These are phyloP conservation scores for Electrophaes corylata DNA, from an alignment of 2,888 invertebrate species.

Conservation along the genomic window DNA sequence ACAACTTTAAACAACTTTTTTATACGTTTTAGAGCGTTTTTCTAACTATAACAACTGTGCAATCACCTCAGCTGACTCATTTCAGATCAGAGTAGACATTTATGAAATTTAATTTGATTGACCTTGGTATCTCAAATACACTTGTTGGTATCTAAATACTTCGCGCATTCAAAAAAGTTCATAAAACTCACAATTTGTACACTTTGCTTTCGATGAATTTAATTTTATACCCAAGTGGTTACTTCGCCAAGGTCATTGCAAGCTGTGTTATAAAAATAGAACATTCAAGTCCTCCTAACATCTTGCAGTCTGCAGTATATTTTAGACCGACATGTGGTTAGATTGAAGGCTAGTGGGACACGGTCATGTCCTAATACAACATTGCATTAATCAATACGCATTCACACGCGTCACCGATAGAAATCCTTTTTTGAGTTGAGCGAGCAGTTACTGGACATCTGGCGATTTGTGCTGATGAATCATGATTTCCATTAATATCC, in stretches of 20 bases:
- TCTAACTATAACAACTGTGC: constrained; percentile 30
- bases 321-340: constrained; percentile 25
- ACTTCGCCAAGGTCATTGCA: not conserved
- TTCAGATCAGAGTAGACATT: constrained; percentile 40
- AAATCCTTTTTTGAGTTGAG: constrained; percentile 10
- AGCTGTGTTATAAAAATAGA: not conserved
- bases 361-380: constrained; percentile 26
- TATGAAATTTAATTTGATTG: constrained; percentile 56
- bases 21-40: constrained; percentile 30
- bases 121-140: constrained; percentile 47
- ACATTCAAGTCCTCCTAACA: constrained; percentile 5
- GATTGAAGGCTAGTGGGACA: constrained; percentile 19
- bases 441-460: constrained; percentile 18
- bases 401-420: constrained; percentile 24
- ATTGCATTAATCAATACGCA: constrained; percentile 19
- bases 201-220: not conserved
- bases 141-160: not conserved
- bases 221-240: not conserved
- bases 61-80: constrained; percentile 48
- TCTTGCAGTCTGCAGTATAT: constrained; percentile 6
- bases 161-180: not conserved
- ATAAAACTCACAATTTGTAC: too few relatives aligned
- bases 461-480: constrained; percentile 19
- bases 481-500: constrained; percentile 3
- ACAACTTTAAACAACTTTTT: constrained; percentile 1